Evolutionary conservation across 1,140 invertebrate genomes (phyloP), one percentile per base, ranked within the genome.

Genomic region (Zaprionus taronus): DNA sequence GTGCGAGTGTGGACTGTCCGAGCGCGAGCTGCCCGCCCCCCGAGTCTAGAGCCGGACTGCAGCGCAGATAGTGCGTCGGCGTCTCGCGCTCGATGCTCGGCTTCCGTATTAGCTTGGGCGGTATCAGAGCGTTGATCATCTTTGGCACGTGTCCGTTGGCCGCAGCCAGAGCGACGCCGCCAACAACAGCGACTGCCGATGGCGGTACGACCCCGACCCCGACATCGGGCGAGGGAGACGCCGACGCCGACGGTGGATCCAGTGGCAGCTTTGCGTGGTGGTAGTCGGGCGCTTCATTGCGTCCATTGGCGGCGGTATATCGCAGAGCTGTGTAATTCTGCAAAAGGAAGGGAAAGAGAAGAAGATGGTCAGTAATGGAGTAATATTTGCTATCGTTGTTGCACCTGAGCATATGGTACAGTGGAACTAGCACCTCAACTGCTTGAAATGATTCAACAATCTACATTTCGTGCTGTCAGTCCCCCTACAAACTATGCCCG

Each of bases 1-100:
- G 55, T 84, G 82, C 69, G 96, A 95, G 73, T 96, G 94, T 1
- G 97, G 97, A 93, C 97, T 98, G 87, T 98, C 97, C 0, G 97
- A 98, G 26, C 97, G 94, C 11, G 97, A 97, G 91, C 97, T 98
- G 17, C 96, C 97, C 15, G 96, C 97, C 7, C 7, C 96, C 96
- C 51, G 96, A 97, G 78, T 98, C 97, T 49, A 98, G 93, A 1
- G 96, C 97, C 1, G 97, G 97, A 93, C 97, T 97, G 9, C 96
- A 96, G 62, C 97, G 94, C 53, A 91, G 53, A 69, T 90, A 92
- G 61, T 96, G 96, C 24, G 96, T 93, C 6, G 91, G 95, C 11
- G 96, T 92, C 89, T 97, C 96, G 47, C 96, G 94, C 92, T 98
- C 97, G 68, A 98, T 94, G 92, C 97, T 97, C 15, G 97, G 96